phyloP scores from a whole-genome alignment of 2,113 vertebrate species.

The Ivindomyrus marchei region DNA sequence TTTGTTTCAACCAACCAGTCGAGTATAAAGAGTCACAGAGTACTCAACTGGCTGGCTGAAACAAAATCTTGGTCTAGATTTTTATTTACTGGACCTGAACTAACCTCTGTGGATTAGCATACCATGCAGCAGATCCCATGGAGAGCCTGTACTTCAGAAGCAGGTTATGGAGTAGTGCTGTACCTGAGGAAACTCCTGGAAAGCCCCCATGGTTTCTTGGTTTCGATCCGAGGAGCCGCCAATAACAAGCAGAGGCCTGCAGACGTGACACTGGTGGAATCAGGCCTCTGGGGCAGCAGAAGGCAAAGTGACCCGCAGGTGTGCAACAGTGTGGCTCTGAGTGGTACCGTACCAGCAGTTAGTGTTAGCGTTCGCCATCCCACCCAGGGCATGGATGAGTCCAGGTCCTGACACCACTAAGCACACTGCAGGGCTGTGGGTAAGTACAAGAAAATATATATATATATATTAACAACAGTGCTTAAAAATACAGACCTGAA shows the following conservation, averaged over 20 bases:
- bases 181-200: slow-evolving; percentile 98
- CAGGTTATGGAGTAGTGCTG: neutral
- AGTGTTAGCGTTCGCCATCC: slow-evolving; percentile 90
- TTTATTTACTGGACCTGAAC: neutral
- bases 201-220: slow-evolving; percentile 90
- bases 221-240: slow-evolving; percentile 85
- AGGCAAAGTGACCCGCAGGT: neutral
- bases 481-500: neutral
- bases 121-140: neutral
- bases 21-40: neutral
- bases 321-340: too few relatives aligned
- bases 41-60: neutral
- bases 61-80: neutral
- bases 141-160: neutral
- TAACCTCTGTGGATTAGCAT: neutral
- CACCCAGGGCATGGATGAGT: slow-evolving; percentile 80
- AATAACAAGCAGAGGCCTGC: slow-evolving; percentile 87
- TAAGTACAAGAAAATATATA: slow-evolving; percentile 12
- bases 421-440: slow-evolving; percentile 79
- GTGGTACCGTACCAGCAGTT: slow-evolving; percentile 81
- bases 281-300: neutral
- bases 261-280: neutral
- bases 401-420: slow-evolving; percentile 93
- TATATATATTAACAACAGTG: neutral
- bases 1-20: neutral